Percentiles rank a stretch among this genome's conserved stretches.
These are phyloP conservation scores for Salvelinus alpinus DNA, from an alignment of 2,113 vertebrate species.

Conservation along the genomic window DNA sequence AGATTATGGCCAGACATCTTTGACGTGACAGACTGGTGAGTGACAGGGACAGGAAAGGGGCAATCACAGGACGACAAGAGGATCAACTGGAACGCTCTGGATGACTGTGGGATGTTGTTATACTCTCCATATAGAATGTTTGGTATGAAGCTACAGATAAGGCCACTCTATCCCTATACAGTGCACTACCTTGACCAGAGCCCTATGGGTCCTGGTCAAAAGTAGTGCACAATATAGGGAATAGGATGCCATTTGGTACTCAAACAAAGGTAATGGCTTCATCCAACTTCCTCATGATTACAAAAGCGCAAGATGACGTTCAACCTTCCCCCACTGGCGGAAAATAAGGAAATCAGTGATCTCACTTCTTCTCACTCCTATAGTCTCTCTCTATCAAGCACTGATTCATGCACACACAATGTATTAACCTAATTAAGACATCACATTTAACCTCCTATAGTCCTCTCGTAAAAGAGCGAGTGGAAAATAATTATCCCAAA, in stretches of 20 bases:
- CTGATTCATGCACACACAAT: no score
- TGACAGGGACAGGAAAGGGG: background rate
- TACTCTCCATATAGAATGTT: background rate
- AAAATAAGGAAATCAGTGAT: no score
- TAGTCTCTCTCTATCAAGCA: no score
- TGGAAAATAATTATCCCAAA: background rate
- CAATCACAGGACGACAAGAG: background rate
- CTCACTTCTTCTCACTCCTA: no score
- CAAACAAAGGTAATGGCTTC: no score
- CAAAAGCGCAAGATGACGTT: background rate
- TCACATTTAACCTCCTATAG: no score
- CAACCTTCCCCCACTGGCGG: background rate
- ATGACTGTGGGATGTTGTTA: background rate
- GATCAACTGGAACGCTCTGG: background rate
- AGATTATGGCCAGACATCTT: constrained; percentile 1
- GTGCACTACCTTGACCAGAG: no score
- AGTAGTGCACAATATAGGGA: no score
- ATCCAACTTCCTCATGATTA: background rate
- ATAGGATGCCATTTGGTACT: no score
- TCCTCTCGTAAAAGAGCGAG: background rate
- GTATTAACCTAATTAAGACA: no score
- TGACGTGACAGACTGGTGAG: background rate
- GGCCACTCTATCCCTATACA: background rate
- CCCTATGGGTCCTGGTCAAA: no score
- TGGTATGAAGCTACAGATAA: background rate